A percentile compares a stretch with the other conserved stretches of the same genome.
Evolutionary conservation across 2,797 vertebrate genomes (phyloP).

Genomic region (Pseudomugil tenellus): DNA sequence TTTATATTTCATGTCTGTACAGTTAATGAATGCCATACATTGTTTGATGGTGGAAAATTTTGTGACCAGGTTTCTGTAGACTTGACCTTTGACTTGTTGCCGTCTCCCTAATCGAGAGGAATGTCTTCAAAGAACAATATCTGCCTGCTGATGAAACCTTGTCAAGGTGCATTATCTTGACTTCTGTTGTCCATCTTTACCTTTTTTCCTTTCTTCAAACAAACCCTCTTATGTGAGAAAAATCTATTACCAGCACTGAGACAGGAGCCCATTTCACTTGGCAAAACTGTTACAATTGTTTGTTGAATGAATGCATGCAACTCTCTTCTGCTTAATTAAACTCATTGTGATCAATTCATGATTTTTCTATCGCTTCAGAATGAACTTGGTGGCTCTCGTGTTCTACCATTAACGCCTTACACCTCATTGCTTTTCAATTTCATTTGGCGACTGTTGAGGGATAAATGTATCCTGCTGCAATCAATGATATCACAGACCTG

Average conservation of each 20-base stretch:
- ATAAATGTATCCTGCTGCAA: constrained; percentile 61
- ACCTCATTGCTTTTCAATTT: constrained; percentile 81
- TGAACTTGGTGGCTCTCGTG: constrained; percentile 29
- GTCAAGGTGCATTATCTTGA: constrained; percentile 3
- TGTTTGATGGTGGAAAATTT: background rate
- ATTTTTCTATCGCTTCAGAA: constrained; percentile 17
- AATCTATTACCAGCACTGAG: constrained; percentile 25
- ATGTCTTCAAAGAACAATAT: constrained; percentile 15
- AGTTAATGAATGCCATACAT: background rate
- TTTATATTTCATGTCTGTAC: background rate
- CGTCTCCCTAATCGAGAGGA: constrained; percentile 49
- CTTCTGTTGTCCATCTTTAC: background rate
- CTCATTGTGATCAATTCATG: constrained; percentile 12
- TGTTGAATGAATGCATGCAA: constrained; percentile 10
- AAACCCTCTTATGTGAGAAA: constrained; percentile 11
- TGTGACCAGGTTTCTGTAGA: constrained; percentile 26
- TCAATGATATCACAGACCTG: constrained; percentile 52
- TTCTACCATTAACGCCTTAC: constrained; percentile 57
- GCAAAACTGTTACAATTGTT: background rate
- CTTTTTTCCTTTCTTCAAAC: background rate
- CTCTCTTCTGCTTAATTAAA: constrained; percentile 9
- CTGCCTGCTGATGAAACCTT: background rate
- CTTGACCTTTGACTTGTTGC: constrained; percentile 52
- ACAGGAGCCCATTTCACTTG: constrained; percentile 22
- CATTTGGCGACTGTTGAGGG: constrained; percentile 50